Evolutionary conservation across 2,888 invertebrate species (phyloP), one percentile per base, ranked within the genome.

Genomic region (Hemithea aestivaria): DNA sequence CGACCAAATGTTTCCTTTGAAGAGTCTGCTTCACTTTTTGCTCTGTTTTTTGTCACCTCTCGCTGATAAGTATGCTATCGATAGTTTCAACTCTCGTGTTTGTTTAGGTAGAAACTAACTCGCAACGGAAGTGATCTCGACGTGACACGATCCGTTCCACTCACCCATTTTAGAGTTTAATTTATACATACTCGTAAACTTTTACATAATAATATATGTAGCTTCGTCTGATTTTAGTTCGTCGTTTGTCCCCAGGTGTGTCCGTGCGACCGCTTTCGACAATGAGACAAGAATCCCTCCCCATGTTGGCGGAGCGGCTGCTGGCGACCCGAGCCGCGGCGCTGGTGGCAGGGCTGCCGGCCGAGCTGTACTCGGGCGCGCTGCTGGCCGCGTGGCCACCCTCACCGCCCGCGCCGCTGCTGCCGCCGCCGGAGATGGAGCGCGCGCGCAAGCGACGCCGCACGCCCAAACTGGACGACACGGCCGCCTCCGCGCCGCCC

Each of bases 291-390:
- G 85, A 87, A 45, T 77, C 87, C 9, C 64, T 85, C 34, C 87
- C 87, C 50, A 82, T 87, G 84, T 51, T 87, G 52, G 87, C 87
- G 40, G 87, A 85, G 65, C 64, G 89, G 63, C 82, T 72, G 88
- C 89, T 60, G 81, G 91, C 59, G 73, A 89, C 53, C 53, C 91
- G 66, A 55, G 90, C 65, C 46, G 89, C 73, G 37, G 89, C 73
- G 51, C 80, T 71, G 73, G 89, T 84, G 45, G 88, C 89, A 1
- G 90, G 89, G 2, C 71, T 91, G 25, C 89, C 91, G 5, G 90
- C 91, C 7, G 89, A 90, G 36, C 82, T 92, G 42, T 92, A 91
- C 73, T 90, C 90, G 27, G 90, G 90, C 23, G 90, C 90, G 16
- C 81, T 91, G 47, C 84, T 90, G 36, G 85, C 90, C 10, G 88